Evolutionary conservation across 2,888 invertebrate genomes (phyloP).

Genomic region (Euzophera pinguis): DNA sequence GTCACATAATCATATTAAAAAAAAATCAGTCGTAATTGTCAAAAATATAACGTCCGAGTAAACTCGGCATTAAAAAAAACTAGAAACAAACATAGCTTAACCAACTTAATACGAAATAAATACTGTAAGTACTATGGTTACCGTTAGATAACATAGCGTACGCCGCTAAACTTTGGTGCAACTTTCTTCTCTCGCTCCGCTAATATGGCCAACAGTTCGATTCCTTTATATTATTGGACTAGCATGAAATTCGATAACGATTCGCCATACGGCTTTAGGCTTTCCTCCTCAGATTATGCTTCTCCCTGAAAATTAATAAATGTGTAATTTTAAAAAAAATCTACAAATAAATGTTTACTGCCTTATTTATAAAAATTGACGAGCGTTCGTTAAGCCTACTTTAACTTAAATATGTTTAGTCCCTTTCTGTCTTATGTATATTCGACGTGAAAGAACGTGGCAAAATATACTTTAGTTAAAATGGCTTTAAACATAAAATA

Average conservation of each 20-base stretch:
- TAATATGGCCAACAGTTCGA: constrained; percentile 70
- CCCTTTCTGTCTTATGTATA: too few relatives aligned
- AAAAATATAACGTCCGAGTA: constrained; percentile 31
- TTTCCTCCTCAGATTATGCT: constrained; percentile 24
- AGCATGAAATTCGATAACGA: constrained; percentile 73
- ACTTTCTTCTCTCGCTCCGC: constrained; percentile 48
- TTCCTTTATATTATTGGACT: constrained; percentile 72
- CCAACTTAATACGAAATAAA: constrained; percentile 71
- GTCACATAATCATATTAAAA: constrained; percentile 19
- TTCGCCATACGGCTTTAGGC: constrained; percentile 34
- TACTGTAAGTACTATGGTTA: constrained; percentile 76
- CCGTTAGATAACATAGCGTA: constrained; percentile 37
- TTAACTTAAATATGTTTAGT: too few relatives aligned
- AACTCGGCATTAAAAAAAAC: constrained; percentile 35
- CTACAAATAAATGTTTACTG: too few relatives aligned
- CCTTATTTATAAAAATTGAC: too few relatives aligned
- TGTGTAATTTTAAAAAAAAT: not conserved
- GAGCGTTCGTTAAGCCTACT: too few relatives aligned
- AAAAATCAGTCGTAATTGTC: constrained; percentile 59
- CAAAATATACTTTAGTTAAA: too few relatives aligned
- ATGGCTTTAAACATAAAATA: too few relatives aligned
- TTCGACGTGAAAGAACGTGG: too few relatives aligned
- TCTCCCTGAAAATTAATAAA: constrained; percentile 29
- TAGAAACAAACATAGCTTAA: constrained; percentile 47
- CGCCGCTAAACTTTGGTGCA: constrained; percentile 65